These are phyloP conservation scores for Pectinophora gossypiella DNA, from an alignment of 1,140 invertebrate genomes.

Conservation along the genomic window DNA sequence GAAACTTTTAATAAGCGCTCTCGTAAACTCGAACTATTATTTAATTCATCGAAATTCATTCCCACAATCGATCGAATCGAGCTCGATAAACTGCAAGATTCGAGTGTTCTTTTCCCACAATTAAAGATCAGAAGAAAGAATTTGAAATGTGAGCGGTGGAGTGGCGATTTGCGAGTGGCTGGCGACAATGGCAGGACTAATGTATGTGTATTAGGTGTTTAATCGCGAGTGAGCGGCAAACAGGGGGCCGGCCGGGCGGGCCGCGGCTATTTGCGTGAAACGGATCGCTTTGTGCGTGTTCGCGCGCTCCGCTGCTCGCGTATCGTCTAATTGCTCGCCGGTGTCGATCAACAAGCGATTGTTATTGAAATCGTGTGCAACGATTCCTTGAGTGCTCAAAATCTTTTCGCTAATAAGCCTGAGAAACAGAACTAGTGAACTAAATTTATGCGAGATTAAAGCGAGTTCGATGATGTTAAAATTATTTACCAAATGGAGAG, in stretches of 20 bases:
- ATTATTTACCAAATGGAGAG: too few species aligned
- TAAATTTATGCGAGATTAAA: too few species aligned
- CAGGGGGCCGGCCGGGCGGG: slow-evolving; percentile 37
- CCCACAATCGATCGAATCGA: slow-evolving; percentile 53
- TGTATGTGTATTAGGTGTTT: slow-evolving; percentile 30
- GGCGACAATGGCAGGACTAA: slow-evolving; percentile 44
- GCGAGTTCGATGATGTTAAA: too few species aligned
- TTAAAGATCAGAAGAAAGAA: slow-evolving; percentile 39
- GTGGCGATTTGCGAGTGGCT: slow-evolving; percentile 49
- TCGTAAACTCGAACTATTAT: background rate
- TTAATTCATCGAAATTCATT: slow-evolving; percentile 24
- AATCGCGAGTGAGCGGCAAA: slow-evolving; percentile 47
- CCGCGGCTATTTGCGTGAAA: slow-evolving; percentile 61
- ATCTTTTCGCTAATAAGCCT: slow-evolving; percentile 27
- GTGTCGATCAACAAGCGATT: slow-evolving; percentile 26
- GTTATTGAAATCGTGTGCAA: slow-evolving; percentile 34
- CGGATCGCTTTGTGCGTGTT: slow-evolving; percentile 46
- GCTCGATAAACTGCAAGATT: slow-evolving; percentile 42
- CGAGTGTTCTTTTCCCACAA: slow-evolving; percentile 63
- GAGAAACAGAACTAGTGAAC: slow-evolving; percentile 44
- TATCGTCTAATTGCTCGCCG: slow-evolving; percentile 34
- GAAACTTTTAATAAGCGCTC: slow-evolving; percentile 3
- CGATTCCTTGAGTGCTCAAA: background rate
- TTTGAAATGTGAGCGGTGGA: slow-evolving; percentile 39
- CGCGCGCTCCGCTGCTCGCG: slow-evolving; percentile 27